These are phyloP conservation scores for Caenorhabditis sulstoni DNA, from an alignment of 2,888 invertebrate species.

Conservation along the genomic window DNA sequence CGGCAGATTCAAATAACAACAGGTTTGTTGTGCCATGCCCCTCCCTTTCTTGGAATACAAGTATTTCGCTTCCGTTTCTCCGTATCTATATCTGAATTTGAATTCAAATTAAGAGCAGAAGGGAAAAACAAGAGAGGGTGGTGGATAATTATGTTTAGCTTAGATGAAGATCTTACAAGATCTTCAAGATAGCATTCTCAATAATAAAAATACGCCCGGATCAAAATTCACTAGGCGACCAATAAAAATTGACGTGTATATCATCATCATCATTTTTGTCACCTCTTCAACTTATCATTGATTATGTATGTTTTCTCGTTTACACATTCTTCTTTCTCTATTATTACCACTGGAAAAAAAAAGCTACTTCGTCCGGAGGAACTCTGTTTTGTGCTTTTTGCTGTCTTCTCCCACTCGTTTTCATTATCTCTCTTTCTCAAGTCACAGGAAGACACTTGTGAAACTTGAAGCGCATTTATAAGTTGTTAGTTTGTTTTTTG, in stretches of 20 bases:
- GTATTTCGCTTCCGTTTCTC: too few relatives aligned
- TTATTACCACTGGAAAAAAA: too few relatives aligned
- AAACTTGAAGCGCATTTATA: constrained; percentile 5
- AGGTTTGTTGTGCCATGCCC: too few relatives aligned
- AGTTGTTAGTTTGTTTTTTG: constrained; percentile 6
- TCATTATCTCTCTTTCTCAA: constrained; percentile 42
- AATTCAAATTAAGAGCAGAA: constrained; percentile 4
- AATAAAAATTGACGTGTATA: too few relatives aligned
- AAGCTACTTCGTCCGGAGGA: constrained; percentile 9
- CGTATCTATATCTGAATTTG: not conserved
- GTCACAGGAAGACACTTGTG: constrained; percentile 30
- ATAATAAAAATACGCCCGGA: too few relatives aligned
- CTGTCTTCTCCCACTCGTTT: constrained; percentile 30
- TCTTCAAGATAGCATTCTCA: not conserved
- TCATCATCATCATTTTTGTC: not conserved
- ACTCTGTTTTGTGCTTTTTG: constrained; percentile 41
- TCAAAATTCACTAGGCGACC: too few relatives aligned
- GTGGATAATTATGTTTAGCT: constrained; percentile 29
- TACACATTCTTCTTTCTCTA: not conserved
- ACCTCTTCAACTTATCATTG: too few relatives aligned
- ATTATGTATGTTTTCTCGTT: too few relatives aligned
- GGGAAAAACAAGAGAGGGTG: constrained; percentile 5
- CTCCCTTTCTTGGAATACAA: too few relatives aligned
- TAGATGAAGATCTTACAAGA: not conserved
- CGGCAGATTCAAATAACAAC: constrained; percentile 48